A percentile compares a stretch with the other conserved stretches of the same genome.
Evolutionary conservation across 2,888 invertebrate genomes (phyloP).

Genomic region (Chironomus tentans): DNA sequence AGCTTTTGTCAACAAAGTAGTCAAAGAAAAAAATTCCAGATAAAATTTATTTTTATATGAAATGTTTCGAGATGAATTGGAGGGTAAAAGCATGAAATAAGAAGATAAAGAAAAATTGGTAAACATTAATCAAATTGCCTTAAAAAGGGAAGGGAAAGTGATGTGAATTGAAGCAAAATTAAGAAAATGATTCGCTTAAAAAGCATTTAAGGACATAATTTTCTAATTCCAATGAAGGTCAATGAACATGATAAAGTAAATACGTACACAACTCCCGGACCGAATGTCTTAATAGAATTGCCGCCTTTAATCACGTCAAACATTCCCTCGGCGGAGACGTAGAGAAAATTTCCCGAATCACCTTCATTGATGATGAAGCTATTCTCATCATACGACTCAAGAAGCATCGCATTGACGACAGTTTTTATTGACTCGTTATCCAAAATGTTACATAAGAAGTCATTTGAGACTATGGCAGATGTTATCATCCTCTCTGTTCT

Average conservation of each 20-base stretch:
- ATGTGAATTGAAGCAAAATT: not conserved
- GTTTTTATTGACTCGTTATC: constrained; percentile 64
- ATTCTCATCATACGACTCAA: constrained; percentile 55
- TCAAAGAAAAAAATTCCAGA: not conserved
- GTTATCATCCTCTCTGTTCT: constrained; percentile 56
- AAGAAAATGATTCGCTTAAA: not conserved
- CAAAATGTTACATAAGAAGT: constrained; percentile 68
- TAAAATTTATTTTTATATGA: too few species aligned
- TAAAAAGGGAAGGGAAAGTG: not conserved
- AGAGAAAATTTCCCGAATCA: constrained; percentile 77
- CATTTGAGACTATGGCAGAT: constrained; percentile 67
- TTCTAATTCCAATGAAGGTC: not conserved
- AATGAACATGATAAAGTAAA: not conserved
- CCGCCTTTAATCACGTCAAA: constrained; percentile 78
- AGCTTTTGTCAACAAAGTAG: not conserved
- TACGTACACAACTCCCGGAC: constrained; percentile 59
- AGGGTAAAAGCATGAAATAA: too few species aligned
- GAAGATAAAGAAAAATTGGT: not conserved
- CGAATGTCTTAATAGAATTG: constrained; percentile 66
- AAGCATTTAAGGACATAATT: not conserved
- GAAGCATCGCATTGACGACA: constrained; percentile 75
- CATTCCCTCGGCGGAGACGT: constrained; percentile 75
- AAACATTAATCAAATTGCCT: constrained; percentile 1
- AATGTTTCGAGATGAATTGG: too few species aligned
- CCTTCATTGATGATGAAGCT: constrained; percentile 70